These are phyloP conservation scores for Labrus mixtus DNA, from an alignment of 2,113 vertebrate species.

Conservation along the genomic window DNA sequence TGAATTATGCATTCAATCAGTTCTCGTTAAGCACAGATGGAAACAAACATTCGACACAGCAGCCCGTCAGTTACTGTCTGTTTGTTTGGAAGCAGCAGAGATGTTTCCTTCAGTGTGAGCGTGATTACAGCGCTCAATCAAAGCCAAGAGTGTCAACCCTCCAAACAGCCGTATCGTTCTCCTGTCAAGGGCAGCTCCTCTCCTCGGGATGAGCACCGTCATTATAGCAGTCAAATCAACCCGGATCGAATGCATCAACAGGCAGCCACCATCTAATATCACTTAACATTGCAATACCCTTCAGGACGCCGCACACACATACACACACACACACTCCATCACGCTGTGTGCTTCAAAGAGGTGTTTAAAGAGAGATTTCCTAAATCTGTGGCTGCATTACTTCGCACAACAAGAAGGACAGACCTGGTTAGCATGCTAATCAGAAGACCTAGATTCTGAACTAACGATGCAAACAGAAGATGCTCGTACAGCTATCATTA, in stretches of 20 bases:
- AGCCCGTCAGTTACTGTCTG: not conserved
- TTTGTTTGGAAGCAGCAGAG: conserved; percentile 6
- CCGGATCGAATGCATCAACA: conserved; percentile 53
- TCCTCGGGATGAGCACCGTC: conserved; percentile 21
- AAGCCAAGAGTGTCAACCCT: conserved; percentile 31
- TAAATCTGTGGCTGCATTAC: conserved; percentile 4
- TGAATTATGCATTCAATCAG: not conserved
- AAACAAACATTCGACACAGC: not conserved
- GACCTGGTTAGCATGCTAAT: conserved; percentile 8
- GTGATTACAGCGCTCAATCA: conserved; percentile 30
- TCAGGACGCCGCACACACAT: conserved; percentile 19
- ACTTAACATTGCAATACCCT: conserved; percentile 68
- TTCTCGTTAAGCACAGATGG: not conserved
- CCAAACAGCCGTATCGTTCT: conserved; percentile 54
- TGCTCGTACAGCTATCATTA: too few species aligned
- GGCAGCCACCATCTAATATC: conserved; percentile 59
- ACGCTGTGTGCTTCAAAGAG: not conserved
- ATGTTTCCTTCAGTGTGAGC: conserved; percentile 2
- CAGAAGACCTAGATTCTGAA: not conserved
- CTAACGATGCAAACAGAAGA: not conserved
- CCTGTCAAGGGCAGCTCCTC: conserved; percentile 36
- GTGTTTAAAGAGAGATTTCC: conserved; percentile 19
- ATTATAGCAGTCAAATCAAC: conserved; percentile 48
- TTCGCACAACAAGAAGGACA: not conserved
- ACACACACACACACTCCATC: conserved; percentile 16